These are phyloP conservation scores for Euschistus heros DNA, from an alignment of 1,140 invertebrate species.

Conservation along the genomic window DNA sequence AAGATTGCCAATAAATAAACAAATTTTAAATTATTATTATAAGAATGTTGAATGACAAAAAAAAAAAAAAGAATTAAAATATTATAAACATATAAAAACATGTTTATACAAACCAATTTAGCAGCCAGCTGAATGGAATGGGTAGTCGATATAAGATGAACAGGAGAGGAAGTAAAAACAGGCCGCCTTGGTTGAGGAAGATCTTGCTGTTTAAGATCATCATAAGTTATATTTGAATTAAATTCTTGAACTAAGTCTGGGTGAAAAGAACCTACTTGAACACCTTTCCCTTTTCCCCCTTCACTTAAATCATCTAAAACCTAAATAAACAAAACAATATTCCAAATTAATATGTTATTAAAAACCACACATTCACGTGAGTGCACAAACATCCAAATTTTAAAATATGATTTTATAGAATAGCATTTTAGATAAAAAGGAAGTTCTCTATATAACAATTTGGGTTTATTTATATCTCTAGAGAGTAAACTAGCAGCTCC, in stretches of 20 bases:
- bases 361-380: no score
- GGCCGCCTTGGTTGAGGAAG: constrained; percentile 21
- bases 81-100: no score
- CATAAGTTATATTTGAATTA: constrained; percentile 54
- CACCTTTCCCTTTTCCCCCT: constrained; percentile 24
- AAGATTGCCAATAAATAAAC: no score
- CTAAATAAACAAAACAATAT: constrained; percentile 31
- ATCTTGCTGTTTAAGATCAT: constrained; percentile 44
- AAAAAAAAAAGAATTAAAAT: no score
- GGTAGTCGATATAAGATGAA: constrained; percentile 29
- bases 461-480: no score
- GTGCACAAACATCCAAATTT: no score
- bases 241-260: constrained; percentile 46
- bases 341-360: neutral
- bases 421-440: no score
- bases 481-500: no score
- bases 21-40: no score
- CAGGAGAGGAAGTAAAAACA: constrained; percentile 23
- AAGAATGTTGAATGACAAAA: no score
- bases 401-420: no score
- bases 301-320: constrained; percentile 34
- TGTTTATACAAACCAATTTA: constrained; percentile 40
- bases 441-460: no score
- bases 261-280: constrained; percentile 28
- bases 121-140: constrained; percentile 50